Conservation (phyloP, 2,797 vertebrate species). For the Ceyx erithaca region DNA sequence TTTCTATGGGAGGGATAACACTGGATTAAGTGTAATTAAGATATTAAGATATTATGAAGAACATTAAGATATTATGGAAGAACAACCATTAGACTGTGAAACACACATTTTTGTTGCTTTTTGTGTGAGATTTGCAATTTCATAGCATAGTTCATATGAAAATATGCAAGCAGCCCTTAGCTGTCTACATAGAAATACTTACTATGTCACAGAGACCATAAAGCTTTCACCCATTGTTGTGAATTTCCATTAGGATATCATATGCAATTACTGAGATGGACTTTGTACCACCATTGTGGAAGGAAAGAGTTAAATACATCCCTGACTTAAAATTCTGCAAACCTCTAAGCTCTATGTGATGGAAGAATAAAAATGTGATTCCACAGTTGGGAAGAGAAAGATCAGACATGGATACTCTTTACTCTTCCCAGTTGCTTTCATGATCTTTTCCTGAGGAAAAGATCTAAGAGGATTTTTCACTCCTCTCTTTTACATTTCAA, state of each 20-base stretch:
- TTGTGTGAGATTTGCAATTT: neutral
- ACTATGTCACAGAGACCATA: neutral
- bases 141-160: neutral
- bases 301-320: neutral
- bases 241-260: neutral
- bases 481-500: neutral
- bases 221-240: neutral
- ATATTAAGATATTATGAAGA: too few species aligned
- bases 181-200: neutral
- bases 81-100: neutral
- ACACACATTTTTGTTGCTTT: neutral
- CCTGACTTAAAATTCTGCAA: neutral
- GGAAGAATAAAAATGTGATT: neutral
- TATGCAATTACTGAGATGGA: neutral
- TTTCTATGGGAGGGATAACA: neutral
- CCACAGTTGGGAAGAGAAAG: neutral
- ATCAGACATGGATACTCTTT: neutral
- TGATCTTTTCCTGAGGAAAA: neutral
- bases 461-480: neutral
- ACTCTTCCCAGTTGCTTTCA: neutral
- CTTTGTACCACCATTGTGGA: neutral
- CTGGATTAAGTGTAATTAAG: neutral
- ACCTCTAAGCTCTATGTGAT: neutral
- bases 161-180: neutral
- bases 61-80: neutral